phyloP scores from a whole-genome alignment of 2,113 vertebrate species.

The Buteo buteo region DNA sequence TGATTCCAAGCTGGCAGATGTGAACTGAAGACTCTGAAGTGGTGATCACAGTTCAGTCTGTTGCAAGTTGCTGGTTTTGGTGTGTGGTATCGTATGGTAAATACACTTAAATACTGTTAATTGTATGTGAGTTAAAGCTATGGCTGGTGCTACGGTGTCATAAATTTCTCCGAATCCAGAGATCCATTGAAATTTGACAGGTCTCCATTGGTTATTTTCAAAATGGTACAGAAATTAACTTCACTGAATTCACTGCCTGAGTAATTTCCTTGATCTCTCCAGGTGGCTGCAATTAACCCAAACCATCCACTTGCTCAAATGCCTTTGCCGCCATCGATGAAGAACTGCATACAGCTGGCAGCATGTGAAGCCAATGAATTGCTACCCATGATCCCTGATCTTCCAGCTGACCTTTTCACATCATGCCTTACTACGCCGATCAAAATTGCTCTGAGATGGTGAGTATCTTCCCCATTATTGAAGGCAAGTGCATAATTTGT shows the following conservation, averaged over 20 bases:
- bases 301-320: constrained; percentile 96
- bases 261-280: neutral
- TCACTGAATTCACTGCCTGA: neutral
- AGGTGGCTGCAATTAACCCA: constrained; percentile 98
- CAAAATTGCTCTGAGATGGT: constrained; percentile 97
- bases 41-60: neutral
- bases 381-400: constrained; percentile 96
- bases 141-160: neutral
- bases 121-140: neutral
- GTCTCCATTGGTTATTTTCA: neutral
- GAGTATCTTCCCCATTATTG: constrained; percentile 1
- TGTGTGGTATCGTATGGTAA: neutral
- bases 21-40: neutral
- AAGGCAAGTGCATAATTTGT: neutral
- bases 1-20: neutral
- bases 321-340: constrained; percentile 97
- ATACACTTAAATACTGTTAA: neutral
- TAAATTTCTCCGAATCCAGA: neutral
- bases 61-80: neutral
- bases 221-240: neutral
- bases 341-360: constrained; percentile 98
- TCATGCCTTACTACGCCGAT: constrained; percentile 98
- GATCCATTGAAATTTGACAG: neutral
- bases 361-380: constrained; percentile 94
- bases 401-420: constrained; percentile 96